These are phyloP conservation scores for Cherax quadricarinatus DNA, from an alignment of 1,140 invertebrate genomes.

Conservation along the genomic window DNA sequence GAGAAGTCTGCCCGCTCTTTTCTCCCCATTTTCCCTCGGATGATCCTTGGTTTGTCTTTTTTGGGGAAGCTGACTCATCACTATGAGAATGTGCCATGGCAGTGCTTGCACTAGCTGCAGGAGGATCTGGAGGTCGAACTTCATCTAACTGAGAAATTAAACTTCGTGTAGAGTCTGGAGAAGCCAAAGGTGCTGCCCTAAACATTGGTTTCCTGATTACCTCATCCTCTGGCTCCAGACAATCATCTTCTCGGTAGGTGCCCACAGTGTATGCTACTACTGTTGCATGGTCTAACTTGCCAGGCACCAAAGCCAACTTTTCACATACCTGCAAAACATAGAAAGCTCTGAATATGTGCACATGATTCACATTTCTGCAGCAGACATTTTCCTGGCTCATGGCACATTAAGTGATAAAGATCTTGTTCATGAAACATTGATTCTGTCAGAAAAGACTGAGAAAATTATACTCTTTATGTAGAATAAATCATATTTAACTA, in stretches of 20 bases:
- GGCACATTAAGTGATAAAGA: neutral
- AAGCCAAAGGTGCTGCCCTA: conserved; percentile 60
- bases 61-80: neutral
- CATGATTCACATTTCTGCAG: neutral
- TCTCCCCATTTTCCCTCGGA: conserved; percentile 8
- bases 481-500: too few species aligned
- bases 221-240: conserved; percentile 1
- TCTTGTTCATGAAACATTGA: too few species aligned
- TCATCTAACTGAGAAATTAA: conserved; percentile 59
- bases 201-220: neutral
- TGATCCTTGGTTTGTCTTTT: neutral
- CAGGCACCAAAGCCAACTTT: conserved; percentile 87
- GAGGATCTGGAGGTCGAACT: conserved; percentile 33
- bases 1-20: neutral
- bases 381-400: neutral
- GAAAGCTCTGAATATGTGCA: neutral
- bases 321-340: conserved; percentile 81
- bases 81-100: conserved; percentile 2
- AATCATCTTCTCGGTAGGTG: conserved; percentile 36
- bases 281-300: conserved; percentile 95
- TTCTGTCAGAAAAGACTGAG: too few species aligned
- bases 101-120: neutral
- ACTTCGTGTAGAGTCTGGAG: conserved; percentile 67
- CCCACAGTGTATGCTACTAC: conserved; percentile 89
- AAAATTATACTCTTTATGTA: too few species aligned